Percentiles rank a stretch among this genome's conserved stretches.
These are phyloP conservation scores for Falco rusticolus DNA, from an alignment of 2,797 vertebrate species.

Conservation along the genomic window DNA sequence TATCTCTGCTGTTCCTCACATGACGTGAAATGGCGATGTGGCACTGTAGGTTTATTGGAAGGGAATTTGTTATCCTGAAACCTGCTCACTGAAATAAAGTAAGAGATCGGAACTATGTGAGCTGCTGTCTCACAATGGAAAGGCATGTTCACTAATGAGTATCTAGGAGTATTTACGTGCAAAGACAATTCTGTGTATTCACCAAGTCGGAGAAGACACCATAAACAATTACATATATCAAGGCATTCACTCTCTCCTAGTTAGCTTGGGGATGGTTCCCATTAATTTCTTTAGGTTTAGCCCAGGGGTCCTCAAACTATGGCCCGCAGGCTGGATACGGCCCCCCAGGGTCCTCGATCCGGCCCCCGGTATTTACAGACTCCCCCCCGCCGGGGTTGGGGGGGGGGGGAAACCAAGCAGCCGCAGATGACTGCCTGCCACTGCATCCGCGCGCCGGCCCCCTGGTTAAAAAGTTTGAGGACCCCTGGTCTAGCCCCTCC, in stretches of 20 bases:
- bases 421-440: no score
- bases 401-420: no score
- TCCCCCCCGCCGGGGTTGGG: no score
- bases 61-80: not conserved
- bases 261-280: not conserved
- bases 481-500: not conserved
- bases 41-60: not conserved
- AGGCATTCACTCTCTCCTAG: not conserved
- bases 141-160: not conserved
- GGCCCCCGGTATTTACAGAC: no score
- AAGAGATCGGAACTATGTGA: not conserved
- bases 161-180: not conserved
- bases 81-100: not conserved
- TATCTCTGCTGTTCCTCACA: not conserved
- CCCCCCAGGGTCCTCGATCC: no score
- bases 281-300: not conserved
- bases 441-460: no score
- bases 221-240: rapidly evolving
- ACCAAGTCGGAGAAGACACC: not conserved
- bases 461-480: no score
- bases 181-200: not conserved
- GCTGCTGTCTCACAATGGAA: not conserved
- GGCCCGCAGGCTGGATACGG: no score
- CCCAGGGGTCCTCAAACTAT: no score
- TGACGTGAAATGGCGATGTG: not conserved